Conservation (phyloP, 1,140 invertebrate genomes). For the Trachymyrmex septentrionalis region DNA sequence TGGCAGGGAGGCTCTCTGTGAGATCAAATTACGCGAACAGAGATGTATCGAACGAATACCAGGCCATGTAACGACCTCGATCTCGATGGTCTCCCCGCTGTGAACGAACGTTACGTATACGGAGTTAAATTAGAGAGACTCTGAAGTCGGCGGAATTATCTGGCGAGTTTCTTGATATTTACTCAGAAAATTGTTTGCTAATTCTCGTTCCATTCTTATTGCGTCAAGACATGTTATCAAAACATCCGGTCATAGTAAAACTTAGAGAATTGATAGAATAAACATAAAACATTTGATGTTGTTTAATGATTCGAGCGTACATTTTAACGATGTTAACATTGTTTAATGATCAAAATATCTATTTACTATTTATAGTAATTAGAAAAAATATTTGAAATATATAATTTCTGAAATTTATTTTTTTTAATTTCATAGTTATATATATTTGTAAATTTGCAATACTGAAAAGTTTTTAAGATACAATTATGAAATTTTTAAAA, state of each 20-base stretch:
- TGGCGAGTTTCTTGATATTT: not conserved
- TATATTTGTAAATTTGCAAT: not conserved
- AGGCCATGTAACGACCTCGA: conserved; percentile 68
- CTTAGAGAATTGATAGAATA: not conserved
- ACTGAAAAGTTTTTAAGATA: not conserved
- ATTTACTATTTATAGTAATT: not conserved
- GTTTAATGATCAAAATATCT: not conserved
- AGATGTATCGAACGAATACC: conserved; percentile 58
- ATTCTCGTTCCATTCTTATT: conserved; percentile 7
- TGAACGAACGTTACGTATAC: conserved; percentile 33
- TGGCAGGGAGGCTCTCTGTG: not conserved
- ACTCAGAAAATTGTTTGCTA: not conserved
- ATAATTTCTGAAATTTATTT: not conserved
- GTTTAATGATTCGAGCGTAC: not conserved
- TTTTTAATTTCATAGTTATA: not conserved
- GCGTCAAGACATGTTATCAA: not conserved
- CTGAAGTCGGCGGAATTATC: conserved; percentile 8
- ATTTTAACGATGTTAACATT: not conserved
- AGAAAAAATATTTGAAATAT: not conserved
- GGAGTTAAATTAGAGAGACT: conserved; percentile 1
- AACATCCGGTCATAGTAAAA: not conserved
- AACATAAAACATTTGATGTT: not conserved
- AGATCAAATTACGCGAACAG: conserved; percentile 30
- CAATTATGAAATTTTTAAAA: not conserved
- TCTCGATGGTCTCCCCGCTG: conserved; percentile 59